Percentiles rank a stretch among this genome's conserved stretches.
Evolutionary conservation across 2,888 invertebrate genomes (phyloP).

Genomic region (Cataglyphis cursor): DNA sequence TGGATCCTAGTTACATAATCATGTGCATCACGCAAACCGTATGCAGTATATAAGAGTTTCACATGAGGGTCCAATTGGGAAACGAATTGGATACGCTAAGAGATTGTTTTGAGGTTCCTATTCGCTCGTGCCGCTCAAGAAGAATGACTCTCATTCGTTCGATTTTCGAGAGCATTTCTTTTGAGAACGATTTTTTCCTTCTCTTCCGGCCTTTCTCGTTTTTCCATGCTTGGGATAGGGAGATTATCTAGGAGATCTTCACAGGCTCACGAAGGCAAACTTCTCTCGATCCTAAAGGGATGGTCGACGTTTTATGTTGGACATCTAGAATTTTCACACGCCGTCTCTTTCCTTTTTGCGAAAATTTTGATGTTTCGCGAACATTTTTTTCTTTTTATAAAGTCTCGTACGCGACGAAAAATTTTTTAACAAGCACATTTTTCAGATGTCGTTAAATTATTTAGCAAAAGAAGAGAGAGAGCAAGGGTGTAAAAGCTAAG

Average conservation of each 20-base stretch:
- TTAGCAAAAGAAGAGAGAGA: constrained; percentile 33
- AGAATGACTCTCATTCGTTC: constrained; percentile 35
- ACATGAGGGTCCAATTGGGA: constrained; percentile 23
- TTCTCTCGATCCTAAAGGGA: constrained; percentile 25
- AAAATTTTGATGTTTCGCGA: neutral
- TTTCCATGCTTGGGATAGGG: constrained; percentile 23
- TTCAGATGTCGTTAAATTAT: constrained; percentile 64
- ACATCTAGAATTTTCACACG: constrained; percentile 26
- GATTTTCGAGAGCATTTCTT: constrained; percentile 45
- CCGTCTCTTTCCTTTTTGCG: neutral
- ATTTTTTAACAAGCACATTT: constrained; percentile 57
- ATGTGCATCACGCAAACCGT: constrained; percentile 75
- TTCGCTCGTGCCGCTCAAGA: constrained; percentile 55
- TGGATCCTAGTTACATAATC: constrained; percentile 80
- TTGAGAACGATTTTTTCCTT: constrained; percentile 13
- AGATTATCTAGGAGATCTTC: constrained; percentile 21
- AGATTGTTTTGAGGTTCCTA: constrained; percentile 55
- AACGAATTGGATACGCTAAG: constrained; percentile 61
- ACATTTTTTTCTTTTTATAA: neutral
- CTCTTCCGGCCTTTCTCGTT: constrained; percentile 8
- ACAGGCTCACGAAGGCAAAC: constrained; percentile 15
- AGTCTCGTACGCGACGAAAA: constrained; percentile 15
- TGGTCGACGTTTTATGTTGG: constrained; percentile 20
- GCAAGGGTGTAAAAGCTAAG: constrained; percentile 74
- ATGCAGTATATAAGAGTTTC: constrained; percentile 56